Evolutionary conservation across 2,888 invertebrate genomes (phyloP).

Genomic region (Junonia oenone): DNA sequence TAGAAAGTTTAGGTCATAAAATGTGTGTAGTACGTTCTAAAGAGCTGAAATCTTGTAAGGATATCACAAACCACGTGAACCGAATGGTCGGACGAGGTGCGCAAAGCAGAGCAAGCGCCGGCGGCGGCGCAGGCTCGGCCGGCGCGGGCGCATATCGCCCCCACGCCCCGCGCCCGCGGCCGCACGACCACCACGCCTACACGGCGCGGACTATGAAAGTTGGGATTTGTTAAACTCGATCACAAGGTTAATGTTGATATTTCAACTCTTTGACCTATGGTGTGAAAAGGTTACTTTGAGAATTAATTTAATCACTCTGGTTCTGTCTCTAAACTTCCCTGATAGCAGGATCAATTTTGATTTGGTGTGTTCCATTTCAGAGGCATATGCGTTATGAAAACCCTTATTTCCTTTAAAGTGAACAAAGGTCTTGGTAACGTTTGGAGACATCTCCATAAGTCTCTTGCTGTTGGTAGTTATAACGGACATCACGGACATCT

Average conservation of each 20-base stretch:
- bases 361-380: too few relatives aligned
- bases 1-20: conserved; percentile 3
- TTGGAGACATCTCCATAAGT: too few relatives aligned
- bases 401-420: too few relatives aligned
- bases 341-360: too few relatives aligned
- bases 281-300: not conserved
- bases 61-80: conserved; percentile 1
- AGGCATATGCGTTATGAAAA: too few relatives aligned
- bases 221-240: conserved; percentile 7
- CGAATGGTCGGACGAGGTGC: conserved; percentile 26
- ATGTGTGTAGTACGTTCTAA: not conserved
- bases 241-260: conserved; percentile 4
- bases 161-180: conserved; percentile 44
- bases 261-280: not conserved
- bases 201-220: conserved; percentile 40
- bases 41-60: not conserved
- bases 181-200: conserved; percentile 60
- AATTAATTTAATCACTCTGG: too few relatives aligned
- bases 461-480: too few relatives aligned
- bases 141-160: conserved; percentile 39
- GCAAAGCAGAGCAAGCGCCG: conserved; percentile 54
- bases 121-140: conserved; percentile 47
- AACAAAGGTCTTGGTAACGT: too few relatives aligned
- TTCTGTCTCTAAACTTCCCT: too few relatives aligned
- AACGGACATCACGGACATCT: too few relatives aligned